These are phyloP conservation scores for Siderastrea radians DNA, from an alignment of 92 coral and sea anemone species.

Conservation along the genomic window DNA sequence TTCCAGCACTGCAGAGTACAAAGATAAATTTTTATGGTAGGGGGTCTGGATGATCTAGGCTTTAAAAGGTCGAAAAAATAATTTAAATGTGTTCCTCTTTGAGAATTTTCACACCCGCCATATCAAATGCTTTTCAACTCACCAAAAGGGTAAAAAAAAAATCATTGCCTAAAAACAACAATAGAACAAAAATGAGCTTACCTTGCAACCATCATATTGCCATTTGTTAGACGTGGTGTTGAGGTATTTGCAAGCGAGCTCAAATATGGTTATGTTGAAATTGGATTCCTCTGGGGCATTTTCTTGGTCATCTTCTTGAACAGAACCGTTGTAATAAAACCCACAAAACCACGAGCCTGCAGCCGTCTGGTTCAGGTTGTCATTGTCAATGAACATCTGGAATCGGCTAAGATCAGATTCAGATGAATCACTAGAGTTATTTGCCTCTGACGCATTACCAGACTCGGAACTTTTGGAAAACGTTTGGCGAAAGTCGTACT, in stretches of 20 bases:
- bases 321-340: constrained; percentile 70
- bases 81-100: too few relatives aligned
- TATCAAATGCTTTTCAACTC: too few relatives aligned
- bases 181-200: neutral
- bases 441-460: constrained; percentile 13
- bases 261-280: constrained; percentile 70
- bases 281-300: constrained; percentile 12
- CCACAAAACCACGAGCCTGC: constrained; percentile 86
- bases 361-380: constrained; percentile 80
- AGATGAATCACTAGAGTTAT: neutral
- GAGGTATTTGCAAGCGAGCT: constrained; percentile 83
- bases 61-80: too few relatives aligned
- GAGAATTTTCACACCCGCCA: too few relatives aligned
- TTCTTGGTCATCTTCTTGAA: constrained; percentile 13
- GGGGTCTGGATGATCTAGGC: too few relatives aligned
- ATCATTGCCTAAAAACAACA: neutral
- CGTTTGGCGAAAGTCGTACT: constrained; percentile 49
- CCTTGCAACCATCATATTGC: constrained; percentile 84
- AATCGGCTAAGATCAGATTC: constrained; percentile 27
- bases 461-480: constrained; percentile 37
- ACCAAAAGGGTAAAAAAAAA: neutral
- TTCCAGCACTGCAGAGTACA: too few relatives aligned
- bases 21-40: too few relatives aligned
- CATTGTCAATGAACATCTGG: constrained; percentile 76
- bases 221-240: constrained; percentile 59